Percentiles rank a stretch among this genome's conserved stretches.
phyloP scores from a whole-genome alignment of 2,797 vertebrate species.

The Orientallactaga sibirica region DNA sequence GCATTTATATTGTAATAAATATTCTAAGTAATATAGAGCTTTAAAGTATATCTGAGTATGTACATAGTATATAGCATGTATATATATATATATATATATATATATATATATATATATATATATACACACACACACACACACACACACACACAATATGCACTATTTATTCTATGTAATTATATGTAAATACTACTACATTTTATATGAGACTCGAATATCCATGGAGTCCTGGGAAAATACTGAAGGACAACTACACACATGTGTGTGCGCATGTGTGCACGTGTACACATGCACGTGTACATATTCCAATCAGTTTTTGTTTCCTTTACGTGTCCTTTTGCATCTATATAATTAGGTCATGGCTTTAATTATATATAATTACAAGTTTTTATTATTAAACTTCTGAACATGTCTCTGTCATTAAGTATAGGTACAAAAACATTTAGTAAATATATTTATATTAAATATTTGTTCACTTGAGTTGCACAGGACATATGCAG shows the following conservation, averaged over 20 bases:
- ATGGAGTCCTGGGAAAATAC: neutral
- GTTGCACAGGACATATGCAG: neutral
- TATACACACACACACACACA: no score
- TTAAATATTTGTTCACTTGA: neutral
- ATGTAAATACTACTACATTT: neutral
- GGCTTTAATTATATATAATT: neutral
- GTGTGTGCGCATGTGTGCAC: neutral
- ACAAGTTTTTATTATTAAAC: neutral
- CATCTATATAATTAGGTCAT: neutral
- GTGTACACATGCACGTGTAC: neutral
- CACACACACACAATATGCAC: no score
- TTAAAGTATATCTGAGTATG: no score
- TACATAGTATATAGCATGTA: no score
- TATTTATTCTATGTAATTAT: neutral
- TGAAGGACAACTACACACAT: neutral
- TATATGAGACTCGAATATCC: neutral
- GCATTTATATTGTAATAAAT: no score
- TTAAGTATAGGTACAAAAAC: neutral
- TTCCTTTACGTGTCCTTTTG: slow-evolving; percentile 27
- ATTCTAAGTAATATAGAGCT: no score
- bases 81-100: no score
- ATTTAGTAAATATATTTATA: neutral
- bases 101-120: no score
- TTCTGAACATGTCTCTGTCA: neutral
- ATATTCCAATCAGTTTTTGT: neutral